Base-by-base conservation (phyloP, 2,113 vertebrate genomes). In the Oostethus manadensis region DNA sequence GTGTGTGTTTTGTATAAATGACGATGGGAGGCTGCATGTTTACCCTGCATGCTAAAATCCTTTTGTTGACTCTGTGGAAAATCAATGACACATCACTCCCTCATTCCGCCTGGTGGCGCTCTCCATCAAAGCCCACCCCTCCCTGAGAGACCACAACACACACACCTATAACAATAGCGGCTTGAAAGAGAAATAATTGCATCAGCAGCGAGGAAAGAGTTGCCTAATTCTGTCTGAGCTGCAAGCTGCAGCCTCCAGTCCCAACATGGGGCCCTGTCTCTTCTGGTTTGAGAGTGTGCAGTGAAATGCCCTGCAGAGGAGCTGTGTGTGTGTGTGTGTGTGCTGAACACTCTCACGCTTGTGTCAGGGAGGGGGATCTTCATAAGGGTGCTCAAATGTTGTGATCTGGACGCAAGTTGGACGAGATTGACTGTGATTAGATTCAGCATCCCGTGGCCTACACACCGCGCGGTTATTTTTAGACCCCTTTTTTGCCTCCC, bases 31-130 rank as follows among this genome's bases (percentile, higher is more conserved):
- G 64, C 66, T 78, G 78, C 73, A 71, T 70, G 51, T 81, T 81
- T 74, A 72, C 64, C 59, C 63, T 58, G 68, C 76, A 75, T 63
- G 74, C 64, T 68, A 68, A 81, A 79, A 81, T 66, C 69, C 59
- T 76, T 82, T 46, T 80, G 80, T 86, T 70, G 79, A 85, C 82
- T 81, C 55, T 51, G 68, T 80, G 74, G 73, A 80, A 82, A 84
- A 83, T 80, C 82, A 57, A 66, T 79, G 68, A 62, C 73, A 33
- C 66, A 49, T 71, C 67, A 69, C 43, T 57, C 45, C 64, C 67
- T 71, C 67, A 51, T 26, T 26, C 79, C 82, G 87, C 85, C 69
- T 78, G 86, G 86, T 81, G 88, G 88, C 73, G 75, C 88, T 84
- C 71, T 83, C 54, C 77, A 69, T 82, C 86, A 86, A 70, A 10